These are phyloP conservation scores for Tiliqua scincoides DNA, from an alignment of 2,113 vertebrate genomes.

Conservation along the genomic window DNA sequence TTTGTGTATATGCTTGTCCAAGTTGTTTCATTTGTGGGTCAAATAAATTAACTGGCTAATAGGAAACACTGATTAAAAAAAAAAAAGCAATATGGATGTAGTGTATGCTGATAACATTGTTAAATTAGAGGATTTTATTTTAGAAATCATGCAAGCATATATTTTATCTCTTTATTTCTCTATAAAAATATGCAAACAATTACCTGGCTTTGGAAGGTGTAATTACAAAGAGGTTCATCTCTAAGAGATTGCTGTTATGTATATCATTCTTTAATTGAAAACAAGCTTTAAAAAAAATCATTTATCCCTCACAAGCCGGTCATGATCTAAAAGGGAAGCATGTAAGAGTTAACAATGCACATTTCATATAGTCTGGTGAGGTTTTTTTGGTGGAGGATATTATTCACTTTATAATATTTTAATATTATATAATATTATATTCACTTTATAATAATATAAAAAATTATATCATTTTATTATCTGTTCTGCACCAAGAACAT, in stretches of 20 bases:
- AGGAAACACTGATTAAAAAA: slow-evolving; percentile 35
- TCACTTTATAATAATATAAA: no score
- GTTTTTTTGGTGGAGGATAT: no score
- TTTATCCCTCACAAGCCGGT: slow-evolving; percentile 60
- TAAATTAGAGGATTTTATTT: slow-evolving; percentile 18
- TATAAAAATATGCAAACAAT: slow-evolving; percentile 81
- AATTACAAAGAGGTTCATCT: slow-evolving; percentile 79
- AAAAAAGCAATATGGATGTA: slow-evolving; percentile 44
- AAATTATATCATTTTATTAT: no score
- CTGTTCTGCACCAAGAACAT: background rate
- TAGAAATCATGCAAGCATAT: slow-evolving; percentile 46
- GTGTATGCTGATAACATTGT: slow-evolving; percentile 55
- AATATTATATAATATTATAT: no score
- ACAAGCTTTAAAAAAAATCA: slow-evolving; percentile 71
- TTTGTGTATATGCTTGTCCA: slow-evolving; percentile 24
- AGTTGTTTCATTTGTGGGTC: slow-evolving; percentile 55
- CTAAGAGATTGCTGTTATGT: slow-evolving; percentile 79
- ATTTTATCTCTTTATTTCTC: slow-evolving; percentile 69
- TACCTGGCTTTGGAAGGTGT: slow-evolving; percentile 74
- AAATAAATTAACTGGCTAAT: slow-evolving; percentile 70
- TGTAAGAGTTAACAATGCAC: slow-evolving; percentile 67
- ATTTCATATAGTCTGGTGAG: slow-evolving; percentile 18
- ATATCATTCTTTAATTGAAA: slow-evolving; percentile 76
- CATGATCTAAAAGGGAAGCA: slow-evolving; percentile 67
- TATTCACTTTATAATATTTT: no score